Base-by-base conservation (phyloP, 2,888 invertebrate genomes). In the Rhagonycha lutea region DNA sequence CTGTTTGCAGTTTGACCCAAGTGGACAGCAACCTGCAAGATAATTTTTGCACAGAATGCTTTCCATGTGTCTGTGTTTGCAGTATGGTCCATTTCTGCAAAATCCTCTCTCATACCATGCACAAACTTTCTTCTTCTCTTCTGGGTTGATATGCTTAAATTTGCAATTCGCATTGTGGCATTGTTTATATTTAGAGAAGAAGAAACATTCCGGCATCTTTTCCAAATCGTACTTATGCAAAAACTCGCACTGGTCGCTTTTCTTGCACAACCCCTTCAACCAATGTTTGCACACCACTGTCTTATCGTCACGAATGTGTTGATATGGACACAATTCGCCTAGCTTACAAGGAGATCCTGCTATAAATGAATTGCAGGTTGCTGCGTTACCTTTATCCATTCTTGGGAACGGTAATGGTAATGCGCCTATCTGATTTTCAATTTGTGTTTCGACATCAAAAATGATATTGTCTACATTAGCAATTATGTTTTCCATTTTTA, bases 171-270 rank as follows among this genome's bases (percentile, higher is more conserved):
- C n/a, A n/a, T n/a, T n/a, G n/a, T n/a, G n/a, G n/a, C n/a, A n/a
- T n/a, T n/a, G n/a, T n/a, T n/a, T n/a, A n/a, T n/a, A n/a, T n/a
- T n/a, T n/a, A n/a, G n/a, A n/a, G n/a, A n/a, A n/a, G n/a, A n/a
- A n/a, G n/a, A 99, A 99, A 88, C 99, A 99, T 87, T 99, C 99
- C 0, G 99, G 99, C 99, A 99, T 99, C 89, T 99, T 99, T 9
- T 98, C 95, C 97, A 99, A 98, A 87, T 99, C 99, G 89, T 98
- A 99, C 88, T 99, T 99, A 84, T 99, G 99, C 24, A 99, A 90
- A 88, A 99, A 99, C 90, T 99, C 99, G 88, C 99, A 99, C 85
- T 98, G 98, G 88, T 99, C 99, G 3, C 99, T 99, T 87, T 99
- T 99, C 88, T 99, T 99, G 87, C 99, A 99, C 0, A 99, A 90